phyloP scores from a whole-genome alignment of 2,888 invertebrate genomes.

The Coronaproctus castanopsis region DNA sequence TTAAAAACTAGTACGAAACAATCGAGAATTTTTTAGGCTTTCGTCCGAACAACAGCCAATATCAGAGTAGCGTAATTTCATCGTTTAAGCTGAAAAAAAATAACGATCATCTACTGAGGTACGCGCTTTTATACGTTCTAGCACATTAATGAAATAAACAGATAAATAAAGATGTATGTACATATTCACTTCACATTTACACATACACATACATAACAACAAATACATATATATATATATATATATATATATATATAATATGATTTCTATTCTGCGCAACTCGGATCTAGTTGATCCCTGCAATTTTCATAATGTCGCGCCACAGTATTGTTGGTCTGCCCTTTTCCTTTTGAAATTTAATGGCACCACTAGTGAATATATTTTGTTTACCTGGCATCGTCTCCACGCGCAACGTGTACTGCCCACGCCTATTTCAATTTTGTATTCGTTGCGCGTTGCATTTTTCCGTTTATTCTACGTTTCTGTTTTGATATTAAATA shows the following conservation, averaged over 20 bases:
- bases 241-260: constrained; percentile 4
- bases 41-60: no score
- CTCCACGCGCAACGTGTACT: not conserved
- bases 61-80: no score
- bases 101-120: no score
- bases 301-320: not conserved
- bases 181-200: no score
- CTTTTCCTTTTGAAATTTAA: not conserved
- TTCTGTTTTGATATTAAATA: not conserved
- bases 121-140: no score
- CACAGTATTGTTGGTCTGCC: not conserved
- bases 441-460: not conserved
- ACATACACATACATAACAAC: not conserved
- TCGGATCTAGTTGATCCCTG: not conserved
- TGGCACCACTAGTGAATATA: not conserved
- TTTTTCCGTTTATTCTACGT: not conserved
- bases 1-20: no score
- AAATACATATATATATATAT: not conserved
- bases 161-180: no score
- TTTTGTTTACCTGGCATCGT: not conserved
- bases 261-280: not conserved
- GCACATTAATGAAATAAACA: no score
- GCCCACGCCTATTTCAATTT: not conserved
- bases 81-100: no score
- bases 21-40: no score